These are phyloP conservation scores for Tympanoctomys barrerae DNA, from an alignment of 2,797 vertebrate species.

Conservation along the genomic window DNA sequence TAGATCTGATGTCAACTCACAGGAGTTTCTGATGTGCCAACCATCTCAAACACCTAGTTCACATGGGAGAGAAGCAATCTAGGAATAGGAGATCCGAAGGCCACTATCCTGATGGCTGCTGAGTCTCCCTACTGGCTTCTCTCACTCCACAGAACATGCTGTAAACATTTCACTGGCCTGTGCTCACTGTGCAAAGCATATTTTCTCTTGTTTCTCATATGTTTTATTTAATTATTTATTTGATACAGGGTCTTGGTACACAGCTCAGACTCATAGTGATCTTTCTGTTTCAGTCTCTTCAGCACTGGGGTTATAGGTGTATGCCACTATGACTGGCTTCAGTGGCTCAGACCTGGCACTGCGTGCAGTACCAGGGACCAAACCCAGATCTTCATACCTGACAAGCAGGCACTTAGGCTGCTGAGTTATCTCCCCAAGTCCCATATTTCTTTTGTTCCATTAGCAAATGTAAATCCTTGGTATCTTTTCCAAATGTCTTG, in stretches of 20 bases:
- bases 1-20: not conserved
- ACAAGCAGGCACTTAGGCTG: no score
- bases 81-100: not conserved
- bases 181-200: not conserved
- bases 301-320: no score
- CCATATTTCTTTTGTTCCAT: not conserved
- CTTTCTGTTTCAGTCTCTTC: no score
- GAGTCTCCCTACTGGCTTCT: not conserved
- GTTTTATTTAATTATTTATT: no score
- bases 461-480: not conserved
- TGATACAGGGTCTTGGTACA: no score
- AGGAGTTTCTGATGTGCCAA: not conserved
- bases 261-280: no score
- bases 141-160: not conserved
- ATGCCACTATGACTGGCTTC: no score
- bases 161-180: not conserved
- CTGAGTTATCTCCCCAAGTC: no score
- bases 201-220: not conserved
- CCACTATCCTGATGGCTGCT: not conserved
- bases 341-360: no score
- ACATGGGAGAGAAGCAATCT: not conserved
- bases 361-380: no score
- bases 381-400: no score
- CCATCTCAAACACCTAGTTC: not conserved
- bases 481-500: not conserved